These are phyloP conservation scores for Papilio glaucus DNA, from an alignment of 1,140 invertebrate species.

Conservation along the genomic window DNA sequence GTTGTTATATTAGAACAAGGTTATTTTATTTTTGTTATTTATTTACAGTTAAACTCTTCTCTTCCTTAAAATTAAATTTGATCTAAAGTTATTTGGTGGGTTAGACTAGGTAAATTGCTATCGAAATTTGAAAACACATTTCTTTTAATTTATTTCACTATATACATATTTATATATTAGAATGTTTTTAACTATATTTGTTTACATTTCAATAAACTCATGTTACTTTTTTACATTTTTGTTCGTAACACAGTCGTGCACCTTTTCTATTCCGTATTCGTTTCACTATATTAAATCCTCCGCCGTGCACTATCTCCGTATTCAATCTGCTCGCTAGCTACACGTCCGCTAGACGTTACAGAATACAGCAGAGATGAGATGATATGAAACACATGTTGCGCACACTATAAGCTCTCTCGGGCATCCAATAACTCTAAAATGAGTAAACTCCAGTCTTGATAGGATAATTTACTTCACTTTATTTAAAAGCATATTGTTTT, in stretches of 20 bases:
- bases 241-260: conserved; percentile 64
- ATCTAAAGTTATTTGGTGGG: no score
- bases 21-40: no score
- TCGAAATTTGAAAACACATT: no score
- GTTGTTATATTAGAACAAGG: neutral
- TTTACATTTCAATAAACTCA: conserved; percentile 70
- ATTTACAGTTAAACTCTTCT: no score
- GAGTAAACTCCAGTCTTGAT: conserved; percentile 66
- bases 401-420: conserved; percentile 59
- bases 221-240: conserved; percentile 76
- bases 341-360: conserved; percentile 61
- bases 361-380: conserved; percentile 61
- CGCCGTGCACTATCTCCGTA: conserved; percentile 61
- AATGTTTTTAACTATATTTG: conserved; percentile 55
- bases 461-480: conserved; percentile 69
- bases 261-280: conserved; percentile 62
- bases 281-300: conserved; percentile 75
- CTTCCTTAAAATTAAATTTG: no score
- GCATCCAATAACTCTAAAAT: conserved; percentile 75
- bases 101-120: no score
- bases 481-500: conserved; percentile 45
- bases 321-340: conserved; percentile 71
- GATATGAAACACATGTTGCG: conserved; percentile 75
- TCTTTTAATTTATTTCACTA: neutral
- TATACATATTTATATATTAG: conserved; percentile 50